Percentiles rank a stretch among this genome's conserved stretches.
These are phyloP conservation scores for Falco naumanni DNA, from an alignment of 2,797 vertebrate genomes.

Conservation along the genomic window DNA sequence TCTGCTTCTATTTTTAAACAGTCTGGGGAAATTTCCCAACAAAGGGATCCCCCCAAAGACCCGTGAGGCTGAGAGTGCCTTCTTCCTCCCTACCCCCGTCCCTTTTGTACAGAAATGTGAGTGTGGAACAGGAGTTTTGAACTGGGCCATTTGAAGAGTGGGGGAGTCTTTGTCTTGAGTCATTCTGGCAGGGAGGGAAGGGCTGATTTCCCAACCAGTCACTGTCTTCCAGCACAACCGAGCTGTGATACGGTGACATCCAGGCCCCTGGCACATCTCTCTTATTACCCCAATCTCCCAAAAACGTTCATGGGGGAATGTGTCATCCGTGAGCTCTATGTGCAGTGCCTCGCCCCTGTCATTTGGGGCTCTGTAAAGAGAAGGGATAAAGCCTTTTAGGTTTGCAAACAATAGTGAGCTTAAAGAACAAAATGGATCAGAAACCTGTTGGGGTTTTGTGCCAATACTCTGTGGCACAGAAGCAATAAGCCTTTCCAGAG, in stretches of 20 bases:
- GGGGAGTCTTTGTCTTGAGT: constrained; percentile 61
- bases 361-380: not conserved
- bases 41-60: constrained; percentile 16
- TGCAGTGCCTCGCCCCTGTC: not conserved
- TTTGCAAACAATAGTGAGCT: constrained; percentile 46
- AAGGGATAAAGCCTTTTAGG: constrained; percentile 28
- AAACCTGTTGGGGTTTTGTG: constrained; percentile 43
- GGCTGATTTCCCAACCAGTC: constrained; percentile 42
- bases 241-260: constrained; percentile 33
- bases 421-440: constrained; percentile 36
- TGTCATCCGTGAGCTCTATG: not conserved
- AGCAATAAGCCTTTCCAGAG: not conserved
- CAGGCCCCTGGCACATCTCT: not conserved
- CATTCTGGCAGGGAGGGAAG: constrained; percentile 44
- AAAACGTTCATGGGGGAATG: not conserved
- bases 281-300: not conserved
- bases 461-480: not conserved
- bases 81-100: not conserved
- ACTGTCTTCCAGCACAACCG: constrained; percentile 26
- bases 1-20: constrained; percentile 56
- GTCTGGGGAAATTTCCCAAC: constrained; percentile 40
- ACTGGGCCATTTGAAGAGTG: constrained; percentile 22
- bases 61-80: not conserved
- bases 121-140: constrained; percentile 32
- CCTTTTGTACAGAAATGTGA: constrained; percentile 17